These are phyloP conservation scores for Harpalus rubripes DNA, from an alignment of 2,888 invertebrate genomes.

Conservation along the genomic window DNA sequence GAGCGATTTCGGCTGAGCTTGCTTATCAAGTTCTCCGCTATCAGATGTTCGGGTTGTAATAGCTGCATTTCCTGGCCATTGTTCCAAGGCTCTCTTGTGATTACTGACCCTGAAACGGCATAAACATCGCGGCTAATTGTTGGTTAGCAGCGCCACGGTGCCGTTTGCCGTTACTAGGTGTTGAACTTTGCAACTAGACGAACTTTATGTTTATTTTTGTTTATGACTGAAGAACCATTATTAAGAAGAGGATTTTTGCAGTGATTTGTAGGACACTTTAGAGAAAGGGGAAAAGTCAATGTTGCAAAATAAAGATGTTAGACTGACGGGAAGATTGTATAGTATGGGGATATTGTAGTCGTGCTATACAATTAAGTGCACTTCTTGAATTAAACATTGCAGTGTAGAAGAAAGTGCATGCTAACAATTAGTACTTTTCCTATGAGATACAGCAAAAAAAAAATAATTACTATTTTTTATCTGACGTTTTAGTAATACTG, in stretches of 20 bases:
- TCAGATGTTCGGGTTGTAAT: conserved; percentile 31
- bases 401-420: background rate
- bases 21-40: conserved; percentile 14
- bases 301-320: background rate
- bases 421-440: background rate
- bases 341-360: background rate
- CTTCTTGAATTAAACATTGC: background rate
- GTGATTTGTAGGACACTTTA: conserved; percentile 11
- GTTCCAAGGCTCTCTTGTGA: conserved; percentile 57
- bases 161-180: conserved; percentile 58
- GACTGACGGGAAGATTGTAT: conserved; percentile 3
- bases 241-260: conserved; percentile 17
- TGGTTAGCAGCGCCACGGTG: conserved; percentile 28
- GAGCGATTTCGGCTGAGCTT: background rate
- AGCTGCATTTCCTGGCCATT: conserved; percentile 38
- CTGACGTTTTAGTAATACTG: too few species aligned
- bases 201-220: conserved; percentile 48
- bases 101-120: conserved; percentile 65
- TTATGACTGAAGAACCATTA: conserved; percentile 18
- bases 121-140: conserved; percentile 61
- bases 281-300: conserved; percentile 1
- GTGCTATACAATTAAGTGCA: background rate
- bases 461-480: too few species aligned
- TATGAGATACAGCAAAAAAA: too few species aligned
- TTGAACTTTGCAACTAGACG: conserved; percentile 51